A percentile compares a stretch with the other conserved stretches of the same genome.
These are phyloP conservation scores for Willisornis vidua DNA, from an alignment of 2,113 vertebrate genomes.

Conservation along the genomic window DNA sequence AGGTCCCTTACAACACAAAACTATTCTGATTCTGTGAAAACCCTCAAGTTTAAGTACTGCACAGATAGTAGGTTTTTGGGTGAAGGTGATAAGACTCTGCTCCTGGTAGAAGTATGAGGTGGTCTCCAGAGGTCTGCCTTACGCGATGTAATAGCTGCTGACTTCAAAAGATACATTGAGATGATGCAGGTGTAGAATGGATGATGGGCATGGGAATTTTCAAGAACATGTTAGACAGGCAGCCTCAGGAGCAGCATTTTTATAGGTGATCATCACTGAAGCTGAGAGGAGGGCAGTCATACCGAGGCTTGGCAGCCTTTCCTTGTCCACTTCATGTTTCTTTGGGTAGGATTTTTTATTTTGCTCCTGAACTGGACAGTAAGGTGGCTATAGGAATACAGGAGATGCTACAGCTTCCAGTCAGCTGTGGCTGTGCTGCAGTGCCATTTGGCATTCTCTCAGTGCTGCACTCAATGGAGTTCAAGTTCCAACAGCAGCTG, in stretches of 20 bases:
- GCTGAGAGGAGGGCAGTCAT: neutral
- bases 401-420: neutral
- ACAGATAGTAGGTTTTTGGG: neutral
- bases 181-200: neutral
- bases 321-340: neutral
- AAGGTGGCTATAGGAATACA: neutral
- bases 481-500: neutral
- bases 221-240: neutral
- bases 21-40: neutral
- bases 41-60: neutral
- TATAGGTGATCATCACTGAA: neutral
- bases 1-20: neutral
- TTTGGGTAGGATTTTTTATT: neutral
- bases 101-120: neutral
- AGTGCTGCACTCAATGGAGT: neutral
- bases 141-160: neutral
- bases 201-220: neutral
- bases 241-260: neutral
- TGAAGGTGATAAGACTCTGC: neutral
- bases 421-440: neutral
- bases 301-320: neutral
- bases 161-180: neutral
- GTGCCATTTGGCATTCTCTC: neutral
- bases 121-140: neutral
- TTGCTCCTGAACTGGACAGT: neutral